Evolutionary conservation across 2,888 invertebrate genomes (phyloP).

Genomic region (Drosophila algonquin): DNA sequence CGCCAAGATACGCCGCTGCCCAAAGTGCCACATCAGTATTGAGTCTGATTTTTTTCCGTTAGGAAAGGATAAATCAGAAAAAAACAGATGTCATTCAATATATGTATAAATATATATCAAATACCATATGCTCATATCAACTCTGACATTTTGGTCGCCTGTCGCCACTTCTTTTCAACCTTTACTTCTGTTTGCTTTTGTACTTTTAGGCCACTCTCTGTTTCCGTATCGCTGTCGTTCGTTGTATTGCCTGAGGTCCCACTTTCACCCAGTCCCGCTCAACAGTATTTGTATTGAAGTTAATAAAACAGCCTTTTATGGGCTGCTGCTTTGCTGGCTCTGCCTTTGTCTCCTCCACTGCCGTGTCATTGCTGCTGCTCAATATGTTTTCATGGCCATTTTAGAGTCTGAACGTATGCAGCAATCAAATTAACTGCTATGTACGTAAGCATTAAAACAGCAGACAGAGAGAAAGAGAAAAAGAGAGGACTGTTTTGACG

Average conservation of each 20-base stretch:
- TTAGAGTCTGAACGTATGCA: constrained; percentile 68
- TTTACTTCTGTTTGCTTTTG: constrained; percentile 51
- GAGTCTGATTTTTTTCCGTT: background rate
- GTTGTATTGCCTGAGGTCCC: constrained; percentile 41
- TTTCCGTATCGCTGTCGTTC: constrained; percentile 49
- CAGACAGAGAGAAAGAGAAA: background rate
- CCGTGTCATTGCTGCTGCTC: constrained; percentile 48
- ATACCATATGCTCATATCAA: background rate
- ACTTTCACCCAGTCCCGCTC: constrained; percentile 11
- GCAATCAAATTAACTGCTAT: constrained; percentile 79
- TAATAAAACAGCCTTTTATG: constrained; percentile 77
- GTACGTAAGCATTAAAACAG: too few relatives aligned
- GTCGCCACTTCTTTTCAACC: constrained; percentile 4
- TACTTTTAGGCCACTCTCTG: constrained; percentile 73
- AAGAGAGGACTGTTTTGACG: background rate
- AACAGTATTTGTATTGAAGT: constrained; percentile 64
- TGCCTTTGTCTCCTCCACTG: background rate
- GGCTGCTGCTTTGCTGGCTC: constrained; percentile 26
- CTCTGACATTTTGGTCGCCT: constrained; percentile 48
- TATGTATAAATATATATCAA: background rate
- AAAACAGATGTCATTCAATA: too few relatives aligned
- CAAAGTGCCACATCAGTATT: background rate
- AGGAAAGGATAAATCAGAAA: background rate
- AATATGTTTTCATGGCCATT: constrained; percentile 77
- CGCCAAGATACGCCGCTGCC: background rate